Evolutionary conservation across 2,888 invertebrate genomes (phyloP).

Genomic region (Pachydiplax longipennis): DNA sequence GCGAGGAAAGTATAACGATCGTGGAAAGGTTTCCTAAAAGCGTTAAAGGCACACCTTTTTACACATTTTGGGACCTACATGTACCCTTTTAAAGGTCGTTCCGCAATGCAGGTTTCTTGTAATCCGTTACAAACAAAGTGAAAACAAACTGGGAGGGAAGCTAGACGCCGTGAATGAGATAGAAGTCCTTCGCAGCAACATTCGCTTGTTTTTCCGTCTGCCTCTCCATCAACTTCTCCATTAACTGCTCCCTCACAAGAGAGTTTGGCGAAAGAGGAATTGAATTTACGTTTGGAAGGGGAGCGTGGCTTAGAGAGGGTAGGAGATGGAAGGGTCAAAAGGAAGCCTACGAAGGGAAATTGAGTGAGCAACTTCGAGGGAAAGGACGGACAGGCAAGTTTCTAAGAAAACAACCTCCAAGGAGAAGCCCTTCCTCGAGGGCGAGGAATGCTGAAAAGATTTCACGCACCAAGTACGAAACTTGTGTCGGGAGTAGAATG

Average conservation of each 20-base stretch:
- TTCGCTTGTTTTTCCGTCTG: not conserved
- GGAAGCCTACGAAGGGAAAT: not conserved
- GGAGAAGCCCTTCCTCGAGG: too few relatives aligned
- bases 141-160: not conserved
- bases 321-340: not conserved
- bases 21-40: too few relatives aligned
- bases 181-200: not conserved
- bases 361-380: not conserved
- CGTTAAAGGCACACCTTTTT: too few relatives aligned
- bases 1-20: too few relatives aligned
- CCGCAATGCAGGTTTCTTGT: not conserved
- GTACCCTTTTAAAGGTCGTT: too few relatives aligned
- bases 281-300: not conserved
- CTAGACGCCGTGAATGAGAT: not conserved
- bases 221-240: constrained; percentile 25
- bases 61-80: too few relatives aligned
- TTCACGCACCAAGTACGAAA: too few relatives aligned
- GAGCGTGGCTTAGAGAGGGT: not conserved
- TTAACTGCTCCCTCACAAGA: not conserved
- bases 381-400: not conserved
- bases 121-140: not conserved
- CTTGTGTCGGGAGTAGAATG: too few relatives aligned
- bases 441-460: too few relatives aligned
- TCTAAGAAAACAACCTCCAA: not conserved
- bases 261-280: not conserved